Percentiles rank a stretch among this genome's conserved stretches.
These are phyloP conservation scores for Sitobion miscanthi DNA, from an alignment of 1,140 invertebrate genomes.

Conservation along the genomic window DNA sequence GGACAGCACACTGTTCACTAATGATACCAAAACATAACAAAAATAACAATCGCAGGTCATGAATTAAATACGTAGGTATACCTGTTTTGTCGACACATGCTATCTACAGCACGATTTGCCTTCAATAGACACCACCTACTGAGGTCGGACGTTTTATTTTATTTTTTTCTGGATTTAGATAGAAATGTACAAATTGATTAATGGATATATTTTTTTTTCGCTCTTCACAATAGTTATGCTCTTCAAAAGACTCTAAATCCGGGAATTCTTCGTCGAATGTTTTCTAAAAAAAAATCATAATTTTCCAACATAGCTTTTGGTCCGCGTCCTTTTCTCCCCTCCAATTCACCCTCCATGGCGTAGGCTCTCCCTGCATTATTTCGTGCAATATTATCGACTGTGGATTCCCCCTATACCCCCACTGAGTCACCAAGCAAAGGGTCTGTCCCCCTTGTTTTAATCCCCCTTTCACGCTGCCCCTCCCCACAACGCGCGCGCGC, in stretches of 20 bases:
- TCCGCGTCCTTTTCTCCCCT: conserved; percentile 37
- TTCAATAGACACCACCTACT: conserved; percentile 33
- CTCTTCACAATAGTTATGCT: not conserved
- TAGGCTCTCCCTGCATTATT: conserved; percentile 47
- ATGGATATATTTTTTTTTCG: not conserved
- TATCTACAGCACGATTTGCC: not conserved
- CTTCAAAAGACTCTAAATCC: not conserved
- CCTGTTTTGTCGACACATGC: not conserved
- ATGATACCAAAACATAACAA: not conserved
- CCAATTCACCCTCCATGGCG: conserved; percentile 7
- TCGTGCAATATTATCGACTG: conserved; percentile 47
- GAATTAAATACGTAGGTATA: conserved; percentile 13
- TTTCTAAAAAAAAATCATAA: not conserved
- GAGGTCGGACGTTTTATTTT: not conserved
- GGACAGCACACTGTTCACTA: conserved; percentile 12
- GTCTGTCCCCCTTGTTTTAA: conserved; percentile 56
- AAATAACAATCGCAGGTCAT: not conserved
- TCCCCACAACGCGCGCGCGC: not conserved
- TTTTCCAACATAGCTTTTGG: conserved; percentile 27
- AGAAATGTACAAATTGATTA: not conserved
- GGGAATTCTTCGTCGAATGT: not conserved
- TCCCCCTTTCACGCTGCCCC: conserved; percentile 49
- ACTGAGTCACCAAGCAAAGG: conserved; percentile 53
- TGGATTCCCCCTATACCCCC: conserved; percentile 51
- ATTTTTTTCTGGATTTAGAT: not conserved